A percentile compares a stretch with the other conserved stretches of the same genome.
These are phyloP conservation scores for Tinamus guttatus DNA, from an alignment of 2,113 vertebrate genomes.

Conservation along the genomic window DNA sequence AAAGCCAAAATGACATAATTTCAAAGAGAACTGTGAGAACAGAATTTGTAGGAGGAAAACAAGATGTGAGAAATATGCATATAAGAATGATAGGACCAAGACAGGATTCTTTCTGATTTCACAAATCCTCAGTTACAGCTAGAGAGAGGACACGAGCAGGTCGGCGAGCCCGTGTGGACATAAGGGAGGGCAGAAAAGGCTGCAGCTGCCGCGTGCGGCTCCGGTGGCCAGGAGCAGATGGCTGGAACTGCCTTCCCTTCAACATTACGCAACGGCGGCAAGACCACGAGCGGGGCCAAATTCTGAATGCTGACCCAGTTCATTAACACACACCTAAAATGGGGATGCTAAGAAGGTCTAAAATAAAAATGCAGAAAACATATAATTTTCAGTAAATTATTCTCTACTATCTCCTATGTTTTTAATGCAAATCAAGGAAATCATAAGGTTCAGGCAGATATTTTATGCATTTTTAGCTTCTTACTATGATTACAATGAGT, in stretches of 20 bases:
- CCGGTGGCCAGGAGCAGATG: slow-evolving; percentile 47
- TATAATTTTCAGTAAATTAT: neutral
- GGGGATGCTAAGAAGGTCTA: neutral
- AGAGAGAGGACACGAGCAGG: slow-evolving; percentile 4
- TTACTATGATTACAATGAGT: too few species aligned
- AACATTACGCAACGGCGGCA: neutral
- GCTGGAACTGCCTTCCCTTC: slow-evolving; percentile 4
- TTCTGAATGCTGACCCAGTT: neutral
- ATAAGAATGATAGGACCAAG: neutral
- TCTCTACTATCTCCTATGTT: neutral
- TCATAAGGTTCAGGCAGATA: neutral
- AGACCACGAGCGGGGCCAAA: neutral
- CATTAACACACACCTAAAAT: neutral
- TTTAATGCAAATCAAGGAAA: neutral
- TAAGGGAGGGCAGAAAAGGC: slow-evolving; percentile 39
- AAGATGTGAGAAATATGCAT: fast-evolving
- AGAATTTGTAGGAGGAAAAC: neutral
- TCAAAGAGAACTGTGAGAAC: neutral
- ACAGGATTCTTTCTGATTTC: neutral
- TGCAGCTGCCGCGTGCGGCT: slow-evolving; percentile 45
- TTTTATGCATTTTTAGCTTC: neutral
- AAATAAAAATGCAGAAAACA: neutral
- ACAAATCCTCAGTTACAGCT: neutral
- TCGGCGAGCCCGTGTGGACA: slow-evolving; percentile 16
- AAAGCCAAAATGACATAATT: neutral